Conservation (phyloP, 2,113 vertebrate species). For the Delphinus delphis region DNA sequence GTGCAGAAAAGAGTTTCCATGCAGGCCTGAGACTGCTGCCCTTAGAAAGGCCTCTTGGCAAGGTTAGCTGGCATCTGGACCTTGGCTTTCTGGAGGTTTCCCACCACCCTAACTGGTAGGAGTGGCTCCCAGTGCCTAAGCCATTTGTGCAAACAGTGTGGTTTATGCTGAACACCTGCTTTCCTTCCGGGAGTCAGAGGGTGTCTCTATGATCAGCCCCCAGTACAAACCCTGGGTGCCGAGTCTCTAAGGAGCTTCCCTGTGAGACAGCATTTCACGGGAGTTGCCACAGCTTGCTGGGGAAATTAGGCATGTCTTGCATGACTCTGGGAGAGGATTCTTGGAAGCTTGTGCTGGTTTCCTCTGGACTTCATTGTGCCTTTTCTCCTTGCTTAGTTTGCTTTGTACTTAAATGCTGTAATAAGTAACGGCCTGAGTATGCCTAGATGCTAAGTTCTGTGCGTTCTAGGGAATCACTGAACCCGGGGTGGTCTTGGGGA, state of each 20-base stretch:
- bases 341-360: background rate
- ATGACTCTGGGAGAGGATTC: background rate
- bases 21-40: background rate
- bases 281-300: background rate
- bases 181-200: background rate
- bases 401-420: background rate
- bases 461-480: background rate
- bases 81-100: background rate
- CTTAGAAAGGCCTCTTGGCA: background rate
- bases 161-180: background rate
- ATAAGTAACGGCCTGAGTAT: background rate
- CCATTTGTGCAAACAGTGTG: background rate
- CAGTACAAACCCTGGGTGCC: too few relatives aligned
- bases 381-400: background rate
- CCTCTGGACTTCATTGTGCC: background rate
- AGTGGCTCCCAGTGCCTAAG: too few relatives aligned
- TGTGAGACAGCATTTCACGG: background rate
- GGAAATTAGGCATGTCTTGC: background rate
- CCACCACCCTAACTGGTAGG: background rate
- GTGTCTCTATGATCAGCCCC: too few relatives aligned
- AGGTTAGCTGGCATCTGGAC: background rate
- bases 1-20: background rate
- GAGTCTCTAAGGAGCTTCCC: background rate
- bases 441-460: background rate
- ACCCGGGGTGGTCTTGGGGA: background rate